These are phyloP conservation scores for Theonella swinhoei DNA, from an alignment of 37 sponge, comb jelly and placozoan species.

Conservation along the genomic window DNA sequence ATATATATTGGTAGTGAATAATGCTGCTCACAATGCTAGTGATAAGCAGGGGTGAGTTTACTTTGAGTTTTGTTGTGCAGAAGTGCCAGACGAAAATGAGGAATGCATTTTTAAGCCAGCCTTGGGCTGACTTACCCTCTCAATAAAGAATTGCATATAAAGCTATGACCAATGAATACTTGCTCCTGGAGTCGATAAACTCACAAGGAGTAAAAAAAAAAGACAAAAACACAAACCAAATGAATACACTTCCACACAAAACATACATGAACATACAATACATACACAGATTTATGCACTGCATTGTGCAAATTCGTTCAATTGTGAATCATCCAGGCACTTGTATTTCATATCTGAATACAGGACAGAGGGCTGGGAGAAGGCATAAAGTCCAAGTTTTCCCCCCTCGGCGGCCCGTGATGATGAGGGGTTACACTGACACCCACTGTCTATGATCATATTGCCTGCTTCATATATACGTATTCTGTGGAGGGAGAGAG, in stretches of 20 bases:
- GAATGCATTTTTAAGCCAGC: too few relatives aligned
- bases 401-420: constrained; percentile 61
- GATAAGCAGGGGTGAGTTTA: too few relatives aligned
- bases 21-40: too few relatives aligned
- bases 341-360: constrained; percentile 44
- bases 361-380: constrained; percentile 70
- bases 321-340: background rate
- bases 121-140: too few relatives aligned
- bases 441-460: constrained; percentile 63
- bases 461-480: constrained; percentile 33
- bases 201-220: background rate
- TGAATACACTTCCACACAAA: too few relatives aligned
- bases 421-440: constrained; percentile 47
- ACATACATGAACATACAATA: constrained; percentile 6
- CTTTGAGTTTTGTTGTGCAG: too few relatives aligned
- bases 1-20: too few relatives aligned
- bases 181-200: background rate
- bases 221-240: background rate
- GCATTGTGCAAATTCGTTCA: constrained; percentile 9
- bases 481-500: constrained; percentile 27
- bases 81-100: too few relatives aligned
- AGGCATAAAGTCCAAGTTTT: constrained; percentile 75
- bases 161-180: too few relatives aligned
- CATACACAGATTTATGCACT: background rate
- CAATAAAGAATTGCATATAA: too few relatives aligned